These are phyloP conservation scores for Anthopleura sola DNA, from an alignment of 64 coral and sea anemone species.

Conservation along the genomic window DNA sequence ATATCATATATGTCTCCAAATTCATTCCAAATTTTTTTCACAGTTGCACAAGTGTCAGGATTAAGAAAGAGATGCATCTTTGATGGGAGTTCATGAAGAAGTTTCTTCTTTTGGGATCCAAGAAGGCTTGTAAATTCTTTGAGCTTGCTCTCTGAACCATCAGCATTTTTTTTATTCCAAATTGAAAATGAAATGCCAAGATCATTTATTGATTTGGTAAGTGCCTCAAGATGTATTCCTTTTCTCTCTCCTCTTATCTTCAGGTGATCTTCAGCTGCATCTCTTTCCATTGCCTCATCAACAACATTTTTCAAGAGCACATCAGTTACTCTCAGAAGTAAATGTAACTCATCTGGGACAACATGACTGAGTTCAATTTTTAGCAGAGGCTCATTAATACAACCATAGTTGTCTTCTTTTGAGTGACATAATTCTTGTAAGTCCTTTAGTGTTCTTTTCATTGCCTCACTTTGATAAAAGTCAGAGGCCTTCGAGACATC, in stretches of 20 bases:
- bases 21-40: not conserved
- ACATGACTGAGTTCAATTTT: slow-evolving; percentile 24
- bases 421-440: not conserved
- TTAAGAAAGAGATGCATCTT: not conserved
- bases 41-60: not conserved
- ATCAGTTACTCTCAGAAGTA: slow-evolving; percentile 30
- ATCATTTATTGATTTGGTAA: not conserved
- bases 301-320: slow-evolving; percentile 30
- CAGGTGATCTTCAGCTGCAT: slow-evolving; percentile 39
- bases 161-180: slow-evolving; percentile 43
- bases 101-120: slow-evolving; percentile 28
- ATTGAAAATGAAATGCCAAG: slow-evolving; percentile 32
- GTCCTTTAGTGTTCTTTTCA: not conserved
- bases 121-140: slow-evolving; percentile 42
- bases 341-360: slow-evolving; percentile 39
- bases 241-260: slow-evolving; percentile 23
- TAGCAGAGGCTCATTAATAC: slow-evolving; percentile 22
- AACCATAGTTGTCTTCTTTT: slow-evolving; percentile 13
- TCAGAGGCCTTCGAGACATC: slow-evolving; percentile 1
- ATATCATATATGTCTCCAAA: slow-evolving; percentile 3
- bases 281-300: slow-evolving; percentile 37
- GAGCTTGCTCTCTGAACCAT: slow-evolving; percentile 9
- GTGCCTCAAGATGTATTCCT: not conserved
- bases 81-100: not conserved
- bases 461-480: slow-evolving; percentile 8